Percentiles rank a stretch among this genome's conserved stretches.
Conservation (phyloP, 1,140 invertebrate species). For the Drosophila serrata region DNA sequence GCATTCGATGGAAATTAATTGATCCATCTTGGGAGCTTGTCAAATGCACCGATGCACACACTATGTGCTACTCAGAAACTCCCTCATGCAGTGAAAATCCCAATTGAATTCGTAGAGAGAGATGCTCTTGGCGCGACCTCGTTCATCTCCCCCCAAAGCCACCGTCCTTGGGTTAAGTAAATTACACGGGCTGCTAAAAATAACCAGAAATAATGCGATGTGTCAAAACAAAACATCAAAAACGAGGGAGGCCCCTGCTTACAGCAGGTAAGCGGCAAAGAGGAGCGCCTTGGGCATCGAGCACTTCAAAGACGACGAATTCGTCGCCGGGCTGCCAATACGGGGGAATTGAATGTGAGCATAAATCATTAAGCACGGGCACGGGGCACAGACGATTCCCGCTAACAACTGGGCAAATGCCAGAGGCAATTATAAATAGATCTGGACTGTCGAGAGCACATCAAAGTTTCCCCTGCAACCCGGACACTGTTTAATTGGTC, state of each 20-base stretch:
- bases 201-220: conserved; percentile 77
- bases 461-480: conserved; percentile 22
- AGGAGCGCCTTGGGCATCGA: conserved; percentile 9
- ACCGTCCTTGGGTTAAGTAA: conserved; percentile 55
- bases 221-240: conserved; percentile 83
- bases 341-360: conserved; percentile 73
- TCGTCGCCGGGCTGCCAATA: conserved; percentile 71
- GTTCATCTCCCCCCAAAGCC: conserved; percentile 1
- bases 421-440: conserved; percentile 71
- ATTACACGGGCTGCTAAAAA: conserved; percentile 66
- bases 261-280: conserved; percentile 25
- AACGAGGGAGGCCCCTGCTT: conserved; percentile 34
- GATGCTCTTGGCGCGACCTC: conserved; percentile 11
- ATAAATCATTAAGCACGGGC: conserved; percentile 73
- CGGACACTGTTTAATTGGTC: conserved; percentile 38
- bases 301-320: conserved; percentile 66
- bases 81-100: conserved; percentile 60
- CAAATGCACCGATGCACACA: conserved; percentile 68
- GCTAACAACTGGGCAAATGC: conserved; percentile 65
- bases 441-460: conserved; percentile 19
- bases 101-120: conserved; percentile 56
- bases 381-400: conserved; percentile 62
- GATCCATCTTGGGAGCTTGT: conserved; percentile 73
- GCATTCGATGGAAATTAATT: conserved; percentile 75
- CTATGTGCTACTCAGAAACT: conserved; percentile 46